Percentiles rank a stretch among this genome's conserved stretches.
Evolutionary conservation across 2,797 vertebrate species (phyloP).

Genomic region (Sarcoramphus papa): DNA sequence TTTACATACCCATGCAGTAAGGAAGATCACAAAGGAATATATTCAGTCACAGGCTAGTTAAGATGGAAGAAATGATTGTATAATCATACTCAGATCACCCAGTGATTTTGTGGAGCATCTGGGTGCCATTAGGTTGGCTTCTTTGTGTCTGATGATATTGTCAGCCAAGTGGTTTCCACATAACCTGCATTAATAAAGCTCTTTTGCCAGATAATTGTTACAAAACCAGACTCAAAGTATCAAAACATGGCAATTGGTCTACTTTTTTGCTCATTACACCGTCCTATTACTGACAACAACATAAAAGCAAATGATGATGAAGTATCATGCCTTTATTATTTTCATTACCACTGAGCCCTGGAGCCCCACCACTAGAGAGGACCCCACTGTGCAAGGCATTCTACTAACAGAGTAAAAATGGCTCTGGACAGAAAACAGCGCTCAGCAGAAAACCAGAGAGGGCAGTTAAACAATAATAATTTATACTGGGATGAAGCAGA

Average conservation of each 20-base stretch:
- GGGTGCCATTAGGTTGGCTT: slow-evolving; percentile 5
- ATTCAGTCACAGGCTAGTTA: not conserved
- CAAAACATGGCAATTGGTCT: not conserved
- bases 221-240: not conserved
- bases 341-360: not conserved
- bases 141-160: not conserved
- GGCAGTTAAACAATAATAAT: not conserved
- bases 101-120: not conserved
- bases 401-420: not conserved
- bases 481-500: not conserved
- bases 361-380: not conserved
- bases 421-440: not conserved
- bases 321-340: not conserved
- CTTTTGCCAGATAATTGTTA: not conserved
- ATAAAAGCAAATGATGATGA: slow-evolving; percentile 6
- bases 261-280: not conserved
- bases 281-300: not conserved
- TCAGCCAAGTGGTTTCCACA: not conserved
- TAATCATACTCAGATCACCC: not conserved
- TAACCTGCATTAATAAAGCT: not conserved
- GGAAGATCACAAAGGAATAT: not conserved
- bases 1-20: not conserved
- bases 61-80: not conserved
- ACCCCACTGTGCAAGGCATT: not conserved
- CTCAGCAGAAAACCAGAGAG: not conserved